Percentiles rank a stretch among this genome's conserved stretches.
phyloP scores from a whole-genome alignment of 2,113 vertebrate genomes.

The Pachyramphus minor region DNA sequence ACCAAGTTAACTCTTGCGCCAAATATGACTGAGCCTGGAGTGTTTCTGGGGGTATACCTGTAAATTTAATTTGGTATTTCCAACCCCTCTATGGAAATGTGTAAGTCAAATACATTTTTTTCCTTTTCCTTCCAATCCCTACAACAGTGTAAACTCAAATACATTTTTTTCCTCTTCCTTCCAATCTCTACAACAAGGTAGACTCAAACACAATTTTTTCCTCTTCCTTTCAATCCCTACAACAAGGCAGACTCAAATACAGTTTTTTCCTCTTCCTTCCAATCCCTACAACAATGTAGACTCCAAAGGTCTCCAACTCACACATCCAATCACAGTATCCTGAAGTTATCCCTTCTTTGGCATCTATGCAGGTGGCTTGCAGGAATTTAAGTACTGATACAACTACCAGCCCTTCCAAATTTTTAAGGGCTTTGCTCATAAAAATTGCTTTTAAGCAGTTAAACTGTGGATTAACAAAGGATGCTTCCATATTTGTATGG shows the following conservation, averaged over 20 bases:
- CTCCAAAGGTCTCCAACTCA: background rate
- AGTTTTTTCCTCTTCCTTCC: background rate
- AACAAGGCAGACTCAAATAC: too few species aligned
- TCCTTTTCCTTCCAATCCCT: background rate
- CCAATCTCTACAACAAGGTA: background rate
- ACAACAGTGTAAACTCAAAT: background rate
- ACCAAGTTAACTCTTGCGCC: background rate
- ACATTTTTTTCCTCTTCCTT: too few species aligned
- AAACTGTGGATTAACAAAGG: background rate
- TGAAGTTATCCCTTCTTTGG: background rate
- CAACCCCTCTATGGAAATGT: background rate
- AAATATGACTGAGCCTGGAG: fast-evolving
- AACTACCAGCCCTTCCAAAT: background rate
- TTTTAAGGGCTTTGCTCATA: background rate
- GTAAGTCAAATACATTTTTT: background rate
- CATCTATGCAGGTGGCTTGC: background rate
- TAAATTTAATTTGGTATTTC: background rate
- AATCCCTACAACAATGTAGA: background rate
- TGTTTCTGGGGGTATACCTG: background rate
- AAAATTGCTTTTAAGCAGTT: background rate
- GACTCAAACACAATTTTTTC: background rate
- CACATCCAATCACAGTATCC: background rate
- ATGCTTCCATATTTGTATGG: background rate
- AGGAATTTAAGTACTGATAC: background rate
- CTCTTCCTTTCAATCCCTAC: background rate